phyloP scores from a whole-genome alignment of 2,888 invertebrate genomes.

The Caenorhabditis drosophilae region DNA sequence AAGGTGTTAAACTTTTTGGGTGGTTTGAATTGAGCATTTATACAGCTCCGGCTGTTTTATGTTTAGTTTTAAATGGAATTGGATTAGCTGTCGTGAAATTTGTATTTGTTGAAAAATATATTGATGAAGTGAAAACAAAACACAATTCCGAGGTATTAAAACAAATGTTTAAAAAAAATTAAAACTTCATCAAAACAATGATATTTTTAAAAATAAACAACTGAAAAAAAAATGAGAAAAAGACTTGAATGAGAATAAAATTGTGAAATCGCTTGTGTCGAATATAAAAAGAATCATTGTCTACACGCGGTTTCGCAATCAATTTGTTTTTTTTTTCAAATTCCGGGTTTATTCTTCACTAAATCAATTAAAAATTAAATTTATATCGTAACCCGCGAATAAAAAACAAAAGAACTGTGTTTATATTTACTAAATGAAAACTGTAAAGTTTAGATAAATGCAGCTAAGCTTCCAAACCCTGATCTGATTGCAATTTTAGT shows the following conservation, averaged over 20 bases:
- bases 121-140: slow-evolving; percentile 18
- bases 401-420: too few species aligned
- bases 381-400: not conserved
- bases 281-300: slow-evolving; percentile 1
- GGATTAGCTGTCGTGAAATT: slow-evolving; percentile 40
- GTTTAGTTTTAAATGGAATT: slow-evolving; percentile 28
- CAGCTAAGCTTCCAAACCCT: slow-evolving; percentile 21
- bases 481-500: slow-evolving; percentile 30
- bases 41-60: slow-evolving; percentile 45
- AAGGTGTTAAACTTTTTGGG: slow-evolving; percentile 25
- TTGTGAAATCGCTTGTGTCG: slow-evolving; percentile 26
- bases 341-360: too few species aligned
- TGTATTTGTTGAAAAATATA: slow-evolving; percentile 43
- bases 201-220: slow-evolving; percentile 1
- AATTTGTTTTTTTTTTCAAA: slow-evolving; percentile 9
- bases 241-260: slow-evolving; percentile 1
- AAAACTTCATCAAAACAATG: not conserved
- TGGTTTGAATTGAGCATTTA: slow-evolving; percentile 49
- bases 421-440: too few species aligned
- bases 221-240: slow-evolving; percentile 4
- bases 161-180: slow-evolving; percentile 5
- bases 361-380: not conserved
- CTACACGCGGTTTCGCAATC: slow-evolving; percentile 10
- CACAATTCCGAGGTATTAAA: not conserved
- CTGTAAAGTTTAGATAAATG: too few species aligned